Evolutionary conservation across 2,113 vertebrate genomes (phyloP).

Genomic region (Phainopepla nitens): DNA sequence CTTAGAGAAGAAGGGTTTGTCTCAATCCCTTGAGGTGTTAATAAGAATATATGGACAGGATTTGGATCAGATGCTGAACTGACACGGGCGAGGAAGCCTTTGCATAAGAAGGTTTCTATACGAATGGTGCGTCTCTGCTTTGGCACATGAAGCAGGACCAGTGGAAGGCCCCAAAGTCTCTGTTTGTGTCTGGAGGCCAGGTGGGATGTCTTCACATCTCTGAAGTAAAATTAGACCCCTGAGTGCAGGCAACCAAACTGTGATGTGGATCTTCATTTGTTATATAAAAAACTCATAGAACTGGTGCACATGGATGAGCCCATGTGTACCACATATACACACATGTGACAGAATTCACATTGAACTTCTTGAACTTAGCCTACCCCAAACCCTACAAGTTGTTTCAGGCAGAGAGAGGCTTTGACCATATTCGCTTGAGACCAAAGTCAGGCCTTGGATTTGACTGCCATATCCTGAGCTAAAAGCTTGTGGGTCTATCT

Average conservation of each 20-base stretch:
- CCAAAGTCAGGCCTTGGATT: not conserved
- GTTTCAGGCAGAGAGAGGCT: not conserved
- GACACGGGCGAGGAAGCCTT: not conserved
- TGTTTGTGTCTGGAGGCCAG: not conserved
- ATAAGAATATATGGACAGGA: not conserved
- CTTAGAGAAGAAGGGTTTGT: not conserved
- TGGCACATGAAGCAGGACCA: not conserved
- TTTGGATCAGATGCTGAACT: not conserved
- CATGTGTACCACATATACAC: rapidly evolving
- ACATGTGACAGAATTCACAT: not conserved
- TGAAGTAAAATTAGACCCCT: not conserved
- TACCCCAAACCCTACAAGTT: not conserved
- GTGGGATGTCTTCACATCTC: not conserved
- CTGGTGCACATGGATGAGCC: not conserved
- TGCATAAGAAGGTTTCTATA: not conserved
- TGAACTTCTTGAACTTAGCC: not conserved
- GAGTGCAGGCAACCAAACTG: not conserved
- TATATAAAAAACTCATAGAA: not conserved
- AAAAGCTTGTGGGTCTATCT: not conserved
- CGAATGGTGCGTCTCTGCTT: not conserved
- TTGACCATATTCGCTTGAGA: not conserved
- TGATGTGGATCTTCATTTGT: not conserved
- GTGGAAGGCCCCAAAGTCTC: not conserved
- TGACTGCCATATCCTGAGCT: not conserved
- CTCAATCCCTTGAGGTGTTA: not conserved